Conservation (phyloP, 2,888 invertebrate genomes). For the Rhamnusium bicolor region DNA sequence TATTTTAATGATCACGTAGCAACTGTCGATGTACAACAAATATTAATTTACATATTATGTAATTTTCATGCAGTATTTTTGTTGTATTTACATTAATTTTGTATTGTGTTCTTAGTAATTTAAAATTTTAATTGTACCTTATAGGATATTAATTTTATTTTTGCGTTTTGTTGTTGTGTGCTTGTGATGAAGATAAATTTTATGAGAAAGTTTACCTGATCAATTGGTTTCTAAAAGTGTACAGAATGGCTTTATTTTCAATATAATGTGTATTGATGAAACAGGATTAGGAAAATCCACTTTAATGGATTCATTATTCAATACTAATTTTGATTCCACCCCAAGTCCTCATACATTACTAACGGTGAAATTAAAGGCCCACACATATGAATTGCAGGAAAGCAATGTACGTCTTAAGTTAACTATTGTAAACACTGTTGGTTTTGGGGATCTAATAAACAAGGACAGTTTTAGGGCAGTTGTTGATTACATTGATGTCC, state of each 20-base stretch:
- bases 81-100: constrained; percentile 18
- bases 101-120: constrained; percentile 24
- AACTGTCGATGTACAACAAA: constrained; percentile 22
- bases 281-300: constrained; percentile 99
- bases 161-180: neutral
- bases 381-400: constrained; percentile 94
- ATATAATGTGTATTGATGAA: constrained; percentile 98
- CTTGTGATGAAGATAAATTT: neutral
- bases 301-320: too few species aligned
- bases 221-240: constrained; percentile 99
- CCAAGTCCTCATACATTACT: too few species aligned
- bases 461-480: constrained; percentile 99
- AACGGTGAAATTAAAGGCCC: too few species aligned
- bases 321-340: too few species aligned
- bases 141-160: constrained; percentile 66
- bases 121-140: constrained; percentile 6
- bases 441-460: constrained; percentile 99
- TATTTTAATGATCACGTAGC: constrained; percentile 72
- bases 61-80: constrained; percentile 4
- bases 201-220: constrained; percentile 78
- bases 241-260: constrained; percentile 98
- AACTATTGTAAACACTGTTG: constrained; percentile 97
- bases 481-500: constrained; percentile 97
- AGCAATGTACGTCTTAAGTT: constrained; percentile 93
- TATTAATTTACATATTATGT: constrained; percentile 72